Conservation (phyloP, 2,888 invertebrate genomes). For the Ichneumon xanthorius region DNA sequence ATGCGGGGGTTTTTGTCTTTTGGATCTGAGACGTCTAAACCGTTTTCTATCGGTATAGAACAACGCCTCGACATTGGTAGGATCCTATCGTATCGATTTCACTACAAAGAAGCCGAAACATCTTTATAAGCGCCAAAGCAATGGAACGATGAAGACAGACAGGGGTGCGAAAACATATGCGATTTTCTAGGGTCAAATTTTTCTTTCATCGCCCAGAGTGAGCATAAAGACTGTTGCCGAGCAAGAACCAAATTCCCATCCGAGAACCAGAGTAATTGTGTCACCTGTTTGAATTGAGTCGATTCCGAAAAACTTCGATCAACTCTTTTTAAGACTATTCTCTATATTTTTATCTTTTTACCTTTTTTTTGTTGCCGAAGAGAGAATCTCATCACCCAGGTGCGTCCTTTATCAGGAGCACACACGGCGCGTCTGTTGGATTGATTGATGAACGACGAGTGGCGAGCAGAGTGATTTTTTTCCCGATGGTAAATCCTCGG, state of each 20-base stretch:
- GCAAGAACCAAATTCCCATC: background rate
- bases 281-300: background rate
- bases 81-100: no score
- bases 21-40: no score
- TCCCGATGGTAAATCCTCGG: background rate
- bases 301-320: background rate
- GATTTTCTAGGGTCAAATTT: background rate
- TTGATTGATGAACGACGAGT: constrained; percentile 14
- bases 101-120: no score
- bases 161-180: background rate
- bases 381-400: background rate
- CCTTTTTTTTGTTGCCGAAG: background rate
- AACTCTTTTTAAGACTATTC: background rate
- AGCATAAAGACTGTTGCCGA: background rate
- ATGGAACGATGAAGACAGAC: no score
- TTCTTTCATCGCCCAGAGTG: background rate
- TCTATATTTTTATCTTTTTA: background rate
- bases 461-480: constrained; percentile 6
- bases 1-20: no score
- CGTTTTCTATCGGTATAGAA: no score
- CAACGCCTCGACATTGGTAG: no score
- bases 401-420: background rate
- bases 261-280: background rate
- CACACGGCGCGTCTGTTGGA: background rate
- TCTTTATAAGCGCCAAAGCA: no score